Percentiles rank a stretch among this genome's conserved stretches.
These are phyloP conservation scores for Myotis davidii DNA, from an alignment of 2,113 vertebrate species.

Conservation along the genomic window DNA sequence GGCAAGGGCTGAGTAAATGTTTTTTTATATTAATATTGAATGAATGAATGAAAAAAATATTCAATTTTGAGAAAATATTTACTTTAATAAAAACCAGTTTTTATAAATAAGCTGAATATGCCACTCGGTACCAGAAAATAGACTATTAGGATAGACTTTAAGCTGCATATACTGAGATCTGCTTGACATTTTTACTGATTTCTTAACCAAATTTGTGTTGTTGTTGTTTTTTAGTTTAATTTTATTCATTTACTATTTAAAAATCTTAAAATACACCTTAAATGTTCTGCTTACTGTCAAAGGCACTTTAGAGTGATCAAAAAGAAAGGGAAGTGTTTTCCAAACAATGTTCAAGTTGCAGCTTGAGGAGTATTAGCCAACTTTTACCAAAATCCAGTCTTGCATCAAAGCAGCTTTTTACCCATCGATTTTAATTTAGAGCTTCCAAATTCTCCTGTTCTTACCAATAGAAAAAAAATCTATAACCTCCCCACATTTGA, in stretches of 20 bases:
- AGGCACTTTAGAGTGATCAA: neutral
- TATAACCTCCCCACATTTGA: neutral
- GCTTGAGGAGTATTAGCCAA: neutral
- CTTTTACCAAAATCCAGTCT: neutral
- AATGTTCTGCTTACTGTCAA: neutral
- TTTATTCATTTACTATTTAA: neutral
- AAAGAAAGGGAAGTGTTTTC: neutral
- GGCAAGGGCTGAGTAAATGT: neutral
- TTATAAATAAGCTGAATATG: neutral
- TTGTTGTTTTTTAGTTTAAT: neutral
- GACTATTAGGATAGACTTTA: neutral
- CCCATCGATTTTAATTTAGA: neutral
- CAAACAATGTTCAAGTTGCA: neutral
- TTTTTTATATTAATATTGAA: conserved; percentile 1
- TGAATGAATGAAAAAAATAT: neutral
- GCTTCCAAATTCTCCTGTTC: neutral
- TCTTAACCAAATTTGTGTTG: neutral
- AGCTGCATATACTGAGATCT: neutral
- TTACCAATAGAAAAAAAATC: neutral
- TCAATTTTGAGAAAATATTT: conserved; percentile 15
- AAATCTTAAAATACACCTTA: neutral
- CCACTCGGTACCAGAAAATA: neutral
- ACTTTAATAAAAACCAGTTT: neutral
- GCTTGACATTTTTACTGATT: neutral
- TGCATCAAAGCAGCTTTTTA: neutral